phyloP scores from a whole-genome alignment of 2,888 invertebrate genomes.

The Oscheius sp. region DNA sequence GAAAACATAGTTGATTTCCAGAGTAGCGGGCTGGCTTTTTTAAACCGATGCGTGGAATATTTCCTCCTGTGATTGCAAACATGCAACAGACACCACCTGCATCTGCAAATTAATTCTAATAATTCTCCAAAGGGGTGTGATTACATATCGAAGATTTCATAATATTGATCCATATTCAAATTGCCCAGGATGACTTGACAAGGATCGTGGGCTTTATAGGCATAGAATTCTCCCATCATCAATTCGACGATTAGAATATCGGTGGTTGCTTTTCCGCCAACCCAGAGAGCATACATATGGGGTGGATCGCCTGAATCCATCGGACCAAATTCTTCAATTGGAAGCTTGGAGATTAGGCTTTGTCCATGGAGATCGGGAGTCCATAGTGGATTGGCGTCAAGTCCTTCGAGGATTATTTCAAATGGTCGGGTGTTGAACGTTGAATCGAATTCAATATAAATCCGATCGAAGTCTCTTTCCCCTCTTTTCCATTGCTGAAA shows the following conservation, averaged over 20 bases:
- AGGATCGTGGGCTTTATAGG: too few relatives aligned
- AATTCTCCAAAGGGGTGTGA: too few relatives aligned
- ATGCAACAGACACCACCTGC: not conserved
- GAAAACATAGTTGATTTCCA: not conserved
- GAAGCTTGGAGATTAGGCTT: not conserved
- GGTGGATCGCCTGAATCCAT: conserved; percentile 19
- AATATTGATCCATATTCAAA: too few relatives aligned
- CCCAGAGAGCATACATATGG: not conserved
- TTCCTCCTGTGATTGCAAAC: not conserved
- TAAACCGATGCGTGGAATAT: conserved; percentile 2
- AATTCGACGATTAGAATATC: not conserved
- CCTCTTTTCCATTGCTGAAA: conserved; percentile 10
- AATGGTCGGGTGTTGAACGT: not conserved
- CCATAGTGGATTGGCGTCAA: conserved; percentile 1
- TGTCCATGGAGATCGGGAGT: not conserved
- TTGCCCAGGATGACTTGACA: too few relatives aligned
- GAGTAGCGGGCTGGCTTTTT: not conserved
- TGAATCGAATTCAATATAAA: not conserved
- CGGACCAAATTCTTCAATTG: not conserved
- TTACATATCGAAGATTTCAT: too few relatives aligned
- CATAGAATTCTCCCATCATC: conserved; percentile 1
- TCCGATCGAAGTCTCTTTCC: not conserved
- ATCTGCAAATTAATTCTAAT: too few relatives aligned
- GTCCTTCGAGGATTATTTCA: not conserved
- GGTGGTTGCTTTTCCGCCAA: not conserved